Percentiles rank a stretch among this genome's conserved stretches.
These are phyloP conservation scores for Rotaria macrura DNA, from an alignment of 2,888 invertebrate species.

Conservation along the genomic window DNA sequence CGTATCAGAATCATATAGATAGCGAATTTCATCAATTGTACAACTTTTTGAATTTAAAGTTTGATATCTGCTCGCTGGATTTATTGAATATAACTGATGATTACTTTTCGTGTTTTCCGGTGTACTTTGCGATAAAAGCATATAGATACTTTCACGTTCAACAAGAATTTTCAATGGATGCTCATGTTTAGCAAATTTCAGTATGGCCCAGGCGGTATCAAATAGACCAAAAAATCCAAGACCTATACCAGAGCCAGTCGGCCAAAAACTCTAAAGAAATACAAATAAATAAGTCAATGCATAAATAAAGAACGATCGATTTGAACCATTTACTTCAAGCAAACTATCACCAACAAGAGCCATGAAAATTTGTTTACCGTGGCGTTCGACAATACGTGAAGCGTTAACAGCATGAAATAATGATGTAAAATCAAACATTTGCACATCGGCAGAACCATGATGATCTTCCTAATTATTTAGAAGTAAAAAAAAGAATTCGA, in stretches of 20 bases:
- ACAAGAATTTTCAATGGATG: slow-evolving; percentile 60
- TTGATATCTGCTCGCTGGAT: slow-evolving; percentile 61
- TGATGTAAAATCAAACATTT: slow-evolving; percentile 37
- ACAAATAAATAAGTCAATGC: slow-evolving; percentile 36
- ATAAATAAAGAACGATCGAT: not conserved
- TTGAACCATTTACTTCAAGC: slow-evolving; percentile 61
- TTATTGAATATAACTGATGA: slow-evolving; percentile 54
- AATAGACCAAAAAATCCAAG: slow-evolving; percentile 86
- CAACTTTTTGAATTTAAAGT: slow-evolving; percentile 62
- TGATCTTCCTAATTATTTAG: slow-evolving; percentile 31
- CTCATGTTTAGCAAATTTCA: slow-evolving; percentile 54
- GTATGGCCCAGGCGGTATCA: slow-evolving; percentile 88
- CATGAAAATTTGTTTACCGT: slow-evolving; percentile 70
- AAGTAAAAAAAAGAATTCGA: too few relatives aligned
- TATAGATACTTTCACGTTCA: slow-evolving; percentile 84
- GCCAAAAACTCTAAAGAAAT: slow-evolving; percentile 71
- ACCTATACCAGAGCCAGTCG: slow-evolving; percentile 93
- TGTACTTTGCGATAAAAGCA: slow-evolving; percentile 79
- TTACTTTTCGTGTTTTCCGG: slow-evolving; percentile 87
- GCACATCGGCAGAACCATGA: slow-evolving; percentile 35
- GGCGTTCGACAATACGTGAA: slow-evolving; percentile 58
- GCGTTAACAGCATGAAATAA: slow-evolving; percentile 35
- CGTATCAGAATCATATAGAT: slow-evolving; percentile 13
- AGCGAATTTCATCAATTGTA: slow-evolving; percentile 4
- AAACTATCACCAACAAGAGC: slow-evolving; percentile 88